Evolutionary conservation across 2,113 vertebrate genomes (phyloP).

Genomic region (Tenebrosternarchus preto): DNA sequence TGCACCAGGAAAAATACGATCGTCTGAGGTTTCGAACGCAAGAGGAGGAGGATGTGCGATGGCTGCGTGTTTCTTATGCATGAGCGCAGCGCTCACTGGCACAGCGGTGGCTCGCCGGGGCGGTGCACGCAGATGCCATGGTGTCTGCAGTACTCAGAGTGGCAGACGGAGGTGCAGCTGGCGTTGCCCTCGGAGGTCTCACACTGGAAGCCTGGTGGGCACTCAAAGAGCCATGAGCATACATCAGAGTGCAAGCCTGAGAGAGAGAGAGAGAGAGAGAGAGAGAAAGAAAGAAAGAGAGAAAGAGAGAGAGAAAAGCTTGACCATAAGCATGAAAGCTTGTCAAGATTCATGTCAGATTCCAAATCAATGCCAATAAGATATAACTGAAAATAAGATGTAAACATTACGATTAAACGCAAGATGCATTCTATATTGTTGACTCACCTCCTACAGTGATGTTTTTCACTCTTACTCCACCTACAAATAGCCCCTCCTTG

Average conservation of each 20-base stretch:
- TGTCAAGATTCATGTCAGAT: too few relatives aligned
- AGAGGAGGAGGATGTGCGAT: neutral
- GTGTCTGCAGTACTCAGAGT: constrained; percentile 79
- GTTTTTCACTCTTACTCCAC: constrained; percentile 66
- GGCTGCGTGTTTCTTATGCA: too few relatives aligned
- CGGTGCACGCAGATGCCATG: constrained; percentile 84
- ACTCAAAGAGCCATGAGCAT: constrained; percentile 76
- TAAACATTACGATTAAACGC: too few relatives aligned
- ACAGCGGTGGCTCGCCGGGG: constrained; percentile 71
- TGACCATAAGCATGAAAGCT: neutral
- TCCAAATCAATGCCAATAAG: too few relatives aligned
- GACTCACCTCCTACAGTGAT: constrained; percentile 75
- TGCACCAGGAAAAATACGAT: neutral
- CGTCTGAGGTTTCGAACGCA: neutral
- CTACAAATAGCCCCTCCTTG: constrained; percentile 58
- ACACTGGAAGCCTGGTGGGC: constrained; percentile 76
- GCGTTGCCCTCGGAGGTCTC: constrained; percentile 57
- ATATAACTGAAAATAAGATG: too few relatives aligned
- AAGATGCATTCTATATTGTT: neutral
- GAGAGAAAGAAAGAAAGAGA: too few relatives aligned
- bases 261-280: neutral
- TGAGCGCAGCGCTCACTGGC: constrained; percentile 72
- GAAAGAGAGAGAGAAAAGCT: neutral
- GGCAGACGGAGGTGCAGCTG: constrained; percentile 82
- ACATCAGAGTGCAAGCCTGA: constrained; percentile 71